Evolutionary conservation across 2,797 vertebrate species (phyloP).

Genomic region (Scolopax bukidnonensis): DNA sequence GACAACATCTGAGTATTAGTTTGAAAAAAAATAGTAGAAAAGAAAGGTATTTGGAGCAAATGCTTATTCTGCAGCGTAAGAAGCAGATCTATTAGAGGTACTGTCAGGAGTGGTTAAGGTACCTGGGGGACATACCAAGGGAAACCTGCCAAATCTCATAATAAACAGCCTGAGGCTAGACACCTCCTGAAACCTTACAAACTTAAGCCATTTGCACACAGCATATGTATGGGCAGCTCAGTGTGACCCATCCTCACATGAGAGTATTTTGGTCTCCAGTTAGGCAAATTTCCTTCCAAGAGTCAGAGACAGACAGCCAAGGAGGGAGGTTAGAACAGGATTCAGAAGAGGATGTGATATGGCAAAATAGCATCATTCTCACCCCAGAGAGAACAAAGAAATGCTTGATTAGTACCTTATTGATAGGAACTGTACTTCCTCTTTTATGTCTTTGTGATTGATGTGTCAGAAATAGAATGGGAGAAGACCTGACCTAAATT

Average conservation of each 20-base stretch:
- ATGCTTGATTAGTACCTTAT: neutral
- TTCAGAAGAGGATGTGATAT: neutral
- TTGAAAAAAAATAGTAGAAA: neutral
- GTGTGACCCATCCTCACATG: rapidly evolving
- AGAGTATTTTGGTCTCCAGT: neutral
- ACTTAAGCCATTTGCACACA: neutral
- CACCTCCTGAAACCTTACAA: neutral
- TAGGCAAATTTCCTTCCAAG: neutral
- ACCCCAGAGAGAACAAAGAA: neutral
- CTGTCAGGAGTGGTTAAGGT: neutral
- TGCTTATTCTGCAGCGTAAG: neutral
- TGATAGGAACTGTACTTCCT: neutral
- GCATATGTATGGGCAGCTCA: neutral
- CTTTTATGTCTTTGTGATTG: neutral
- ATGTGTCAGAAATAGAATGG: neutral
- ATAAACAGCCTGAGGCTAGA: neutral
- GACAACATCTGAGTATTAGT: neutral
- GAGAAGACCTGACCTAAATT: neutral
- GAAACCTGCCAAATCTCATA: neutral
- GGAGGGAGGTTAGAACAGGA: neutral
- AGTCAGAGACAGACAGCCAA: neutral
- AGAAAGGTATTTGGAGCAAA: neutral
- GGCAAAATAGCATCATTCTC: neutral
- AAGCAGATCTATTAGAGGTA: neutral
- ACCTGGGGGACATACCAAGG: neutral